phyloP scores from a whole-genome alignment of 2,113 vertebrate genomes.

The Myotis yumanensis region DNA sequence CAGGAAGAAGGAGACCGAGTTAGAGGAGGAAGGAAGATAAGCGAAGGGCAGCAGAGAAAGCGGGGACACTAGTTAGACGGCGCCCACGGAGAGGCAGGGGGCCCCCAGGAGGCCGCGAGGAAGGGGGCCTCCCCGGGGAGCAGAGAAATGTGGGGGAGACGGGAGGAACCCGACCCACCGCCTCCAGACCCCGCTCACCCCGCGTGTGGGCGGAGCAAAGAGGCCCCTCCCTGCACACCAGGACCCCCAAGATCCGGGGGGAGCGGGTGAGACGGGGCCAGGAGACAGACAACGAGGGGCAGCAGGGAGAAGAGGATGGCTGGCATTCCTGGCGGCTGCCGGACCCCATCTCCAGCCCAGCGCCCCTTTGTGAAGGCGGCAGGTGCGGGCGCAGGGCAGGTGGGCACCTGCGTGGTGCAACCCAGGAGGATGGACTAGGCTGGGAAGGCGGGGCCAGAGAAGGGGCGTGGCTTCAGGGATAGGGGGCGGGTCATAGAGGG shows the following conservation, averaged over 20 bases:
- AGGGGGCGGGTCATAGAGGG: background rate
- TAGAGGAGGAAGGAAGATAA: background rate
- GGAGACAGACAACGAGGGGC: background rate
- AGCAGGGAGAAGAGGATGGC: background rate
- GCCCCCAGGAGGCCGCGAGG: background rate
- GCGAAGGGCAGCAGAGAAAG: background rate
- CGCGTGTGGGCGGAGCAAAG: background rate
- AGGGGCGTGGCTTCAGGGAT: background rate
- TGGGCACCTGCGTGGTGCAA: fast-evolving
- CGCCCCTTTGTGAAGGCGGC: background rate
- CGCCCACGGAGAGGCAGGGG: background rate
- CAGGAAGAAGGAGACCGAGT: background rate
- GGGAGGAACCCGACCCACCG: fast-evolving
- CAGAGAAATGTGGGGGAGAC: background rate
- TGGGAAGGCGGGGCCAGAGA: background rate
- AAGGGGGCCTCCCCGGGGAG: background rate
- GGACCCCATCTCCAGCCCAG: background rate
- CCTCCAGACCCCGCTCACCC: background rate
- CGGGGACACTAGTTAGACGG: background rate
- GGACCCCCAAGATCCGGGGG: background rate
- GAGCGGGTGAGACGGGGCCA: background rate
- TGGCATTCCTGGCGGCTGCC: background rate
- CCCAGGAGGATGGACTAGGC: fast-evolving
- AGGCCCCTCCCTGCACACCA: background rate
- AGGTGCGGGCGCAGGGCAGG: background rate